Evolutionary conservation across 2,113 vertebrate genomes (phyloP).

Genomic region (Oriolus oriolus): DNA sequence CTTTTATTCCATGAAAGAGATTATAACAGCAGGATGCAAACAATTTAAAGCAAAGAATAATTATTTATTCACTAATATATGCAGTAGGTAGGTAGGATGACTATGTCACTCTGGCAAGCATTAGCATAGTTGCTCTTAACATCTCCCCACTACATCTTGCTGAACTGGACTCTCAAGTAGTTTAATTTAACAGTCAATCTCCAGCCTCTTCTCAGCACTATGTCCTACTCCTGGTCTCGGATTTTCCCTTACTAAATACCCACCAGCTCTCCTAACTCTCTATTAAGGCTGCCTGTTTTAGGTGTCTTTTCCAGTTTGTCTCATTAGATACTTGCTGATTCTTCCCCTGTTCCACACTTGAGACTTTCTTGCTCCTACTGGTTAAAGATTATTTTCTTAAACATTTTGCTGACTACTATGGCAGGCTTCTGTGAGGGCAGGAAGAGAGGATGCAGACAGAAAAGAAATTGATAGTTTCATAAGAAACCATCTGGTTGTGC

Average conservation of each 20-base stretch:
- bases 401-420: neutral
- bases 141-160: neutral
- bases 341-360: neutral
- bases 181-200: neutral
- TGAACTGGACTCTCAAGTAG: neutral
- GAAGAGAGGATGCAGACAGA: neutral
- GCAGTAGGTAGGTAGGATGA: accelerated
- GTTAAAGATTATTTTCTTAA: neutral
- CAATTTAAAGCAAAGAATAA: neutral
- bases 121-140: neutral
- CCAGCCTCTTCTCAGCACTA: neutral
- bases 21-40: neutral
- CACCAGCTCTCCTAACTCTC: neutral
- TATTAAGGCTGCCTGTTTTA: neutral
- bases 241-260: neutral
- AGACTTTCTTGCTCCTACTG: neutral
- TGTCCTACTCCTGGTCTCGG: accelerated
- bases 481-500: neutral
- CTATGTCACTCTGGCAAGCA: neutral
- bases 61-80: neutral
- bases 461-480: neutral
- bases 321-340: neutral
- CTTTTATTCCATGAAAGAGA: neutral
- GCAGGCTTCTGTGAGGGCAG: neutral
- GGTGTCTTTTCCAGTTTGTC: neutral